Base-by-base conservation (phyloP, 2,113 vertebrate species). In the Suncus etruscus region DNA sequence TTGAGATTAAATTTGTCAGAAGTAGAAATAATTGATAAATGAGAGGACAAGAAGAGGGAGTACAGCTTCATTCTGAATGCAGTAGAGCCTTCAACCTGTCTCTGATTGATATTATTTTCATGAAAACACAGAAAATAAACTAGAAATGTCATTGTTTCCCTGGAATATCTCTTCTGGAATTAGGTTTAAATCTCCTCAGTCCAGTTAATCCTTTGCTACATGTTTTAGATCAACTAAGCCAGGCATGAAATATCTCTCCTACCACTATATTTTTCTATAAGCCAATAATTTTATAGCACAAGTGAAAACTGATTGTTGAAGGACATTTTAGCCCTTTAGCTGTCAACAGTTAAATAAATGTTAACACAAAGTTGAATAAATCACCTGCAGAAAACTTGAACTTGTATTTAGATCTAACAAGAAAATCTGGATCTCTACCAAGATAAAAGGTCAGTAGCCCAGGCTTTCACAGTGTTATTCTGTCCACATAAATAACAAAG, bases 71-170 rank as follows among this genome's bases (percentile, higher is more conserved):
- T 20, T 15, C 58, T 90, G 47, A 93, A 87, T 74, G 3, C 6
- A 81, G 27, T 66, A 75, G 48, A 86, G 15, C 32, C 25, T 82
- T 77, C 39, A 89, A 12, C 51, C 84, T n/a, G 39, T 61, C 50
- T 94, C 61, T 90, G 86, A 89, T 61, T 70, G 14, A 70, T 88
- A 86, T 82, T 91, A 66, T 50, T 88, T 86, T 25, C 74, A 89
- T 79, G 45, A 48, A 8, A 78, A 93, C 2, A 27, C 95, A 82
- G 51, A 14, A 95, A 93, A 50, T 73, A 94, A 95, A 84, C 5
- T 77, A 24, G 9, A 95, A 93, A 75, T 70, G 66, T 4, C 8
- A 74, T 87, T 12, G 6, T 12, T 83, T 83, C 6, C 9, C 4
- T 92, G 6, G 8, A 51, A 74, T 48, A 73, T 20, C 5, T 82